phyloP scores from a whole-genome alignment of 2,113 vertebrate genomes.

The Gymnobelideus leadbeateri region DNA sequence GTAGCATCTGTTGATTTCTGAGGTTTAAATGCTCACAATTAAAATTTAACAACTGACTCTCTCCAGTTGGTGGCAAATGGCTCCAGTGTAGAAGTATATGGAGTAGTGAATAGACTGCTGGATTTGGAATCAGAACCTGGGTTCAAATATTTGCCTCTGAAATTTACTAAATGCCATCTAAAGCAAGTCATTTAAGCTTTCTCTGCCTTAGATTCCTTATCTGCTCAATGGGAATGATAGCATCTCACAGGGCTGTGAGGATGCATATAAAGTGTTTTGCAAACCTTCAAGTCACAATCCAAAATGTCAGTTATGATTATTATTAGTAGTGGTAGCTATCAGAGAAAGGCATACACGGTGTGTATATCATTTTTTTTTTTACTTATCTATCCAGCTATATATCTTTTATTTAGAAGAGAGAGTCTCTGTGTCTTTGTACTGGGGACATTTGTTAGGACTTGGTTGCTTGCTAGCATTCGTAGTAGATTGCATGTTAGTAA shows the following conservation, averaged over 20 bases:
- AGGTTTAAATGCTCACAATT: background rate
- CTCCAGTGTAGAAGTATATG: background rate
- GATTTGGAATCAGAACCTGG: background rate
- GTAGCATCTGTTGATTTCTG: background rate
- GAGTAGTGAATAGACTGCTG: background rate
- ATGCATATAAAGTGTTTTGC: background rate
- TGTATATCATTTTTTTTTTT: background rate
- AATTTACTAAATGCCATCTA: background rate
- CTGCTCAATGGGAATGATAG: background rate
- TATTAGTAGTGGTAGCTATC: background rate
- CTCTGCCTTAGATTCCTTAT: background rate
- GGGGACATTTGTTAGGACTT: slow-evolving; percentile 38
- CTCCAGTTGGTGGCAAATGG: background rate
- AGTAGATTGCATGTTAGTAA: slow-evolving; percentile 23
- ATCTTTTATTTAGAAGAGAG: background rate
- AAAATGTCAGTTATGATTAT: background rate
- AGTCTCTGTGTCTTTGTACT: background rate
- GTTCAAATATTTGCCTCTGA: background rate
- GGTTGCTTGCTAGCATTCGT: slow-evolving; percentile 5
- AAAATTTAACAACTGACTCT: background rate
- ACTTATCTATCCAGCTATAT: background rate
- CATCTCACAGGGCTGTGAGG: background rate
- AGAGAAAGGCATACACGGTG: background rate
- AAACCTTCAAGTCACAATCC: background rate
- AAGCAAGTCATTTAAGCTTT: background rate